phyloP scores from a whole-genome alignment of 2,113 vertebrate species.

The Myiagra hebetior region DNA sequence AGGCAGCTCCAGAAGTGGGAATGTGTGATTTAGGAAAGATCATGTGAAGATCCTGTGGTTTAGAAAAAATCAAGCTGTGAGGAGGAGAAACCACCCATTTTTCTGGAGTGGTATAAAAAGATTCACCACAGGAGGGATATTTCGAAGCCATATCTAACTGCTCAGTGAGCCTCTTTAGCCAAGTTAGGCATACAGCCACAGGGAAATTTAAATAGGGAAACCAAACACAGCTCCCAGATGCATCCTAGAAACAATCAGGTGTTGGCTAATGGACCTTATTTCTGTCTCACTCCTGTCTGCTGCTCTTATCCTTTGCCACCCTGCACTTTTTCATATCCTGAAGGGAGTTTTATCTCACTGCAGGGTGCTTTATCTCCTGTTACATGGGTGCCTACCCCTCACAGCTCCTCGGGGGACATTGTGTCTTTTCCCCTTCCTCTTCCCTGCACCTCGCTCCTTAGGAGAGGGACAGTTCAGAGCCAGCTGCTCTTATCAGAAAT shows the following conservation, averaged over 20 bases:
- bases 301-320: background rate
- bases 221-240: background rate
- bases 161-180: background rate
- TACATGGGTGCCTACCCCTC: background rate
- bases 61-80: background rate
- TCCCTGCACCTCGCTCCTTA: background rate
- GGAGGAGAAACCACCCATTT: background rate
- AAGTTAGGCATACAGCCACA: background rate
- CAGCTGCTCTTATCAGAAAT: background rate
- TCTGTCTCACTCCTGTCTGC: background rate
- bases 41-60: background rate
- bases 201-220: background rate
- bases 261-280: background rate
- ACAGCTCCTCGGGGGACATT: fast-evolving
- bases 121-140: background rate
- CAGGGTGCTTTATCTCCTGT: background rate
- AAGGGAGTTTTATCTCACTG: background rate
- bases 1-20: background rate
- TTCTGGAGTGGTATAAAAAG: background rate
- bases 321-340: background rate
- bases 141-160: background rate
- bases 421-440: background rate
- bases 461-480: background rate
- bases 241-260: background rate
- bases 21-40: background rate